Base-by-base conservation (phyloP, 2,888 invertebrate genomes). In the Clepsis dumicolana region DNA sequence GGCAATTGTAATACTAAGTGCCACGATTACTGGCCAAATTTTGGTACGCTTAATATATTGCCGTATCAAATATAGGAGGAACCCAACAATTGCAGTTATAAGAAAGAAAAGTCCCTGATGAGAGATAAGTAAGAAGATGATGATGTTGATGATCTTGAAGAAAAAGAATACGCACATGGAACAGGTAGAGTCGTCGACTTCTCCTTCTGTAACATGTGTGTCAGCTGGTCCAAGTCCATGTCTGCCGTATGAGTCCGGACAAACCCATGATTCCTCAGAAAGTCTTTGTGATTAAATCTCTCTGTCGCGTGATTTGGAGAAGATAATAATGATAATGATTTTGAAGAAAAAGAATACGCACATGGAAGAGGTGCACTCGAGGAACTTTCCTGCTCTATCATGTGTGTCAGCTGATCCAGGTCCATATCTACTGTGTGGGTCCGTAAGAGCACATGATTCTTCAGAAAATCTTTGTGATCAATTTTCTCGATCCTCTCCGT, bases 301-400 rank as follows among this genome's bases (percentile, higher is more conserved):
- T 18, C 27, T 7, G n/a, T 32, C 12, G 44, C 16, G 18, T 44
- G 44, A 44, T 16, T 18, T 8, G 16, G n/a, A n/a, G n/a, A n/a
- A n/a, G n/a, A 44, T 18, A 2, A 18, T 44, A 18, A 18, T 44
- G 8, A 44, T 44, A 18, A 44, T 44, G 18, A 44, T 7, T 44
- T 44, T 44, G 44, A 18, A 44, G 44, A 7, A 44, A 44, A 44
- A 44, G 44, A 24, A 29, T 56, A 56, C 56, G 21, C 32, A 56
- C 56, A 14, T 35, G 32, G 21, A 12, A 8, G 2, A 16, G 12
- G 7, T 1, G 10, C 14, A 21, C 4, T 21, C 21, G 21, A 5
- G 2, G 56, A 35, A 4, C 14, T 35, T 1, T 44, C 18, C 18
- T 35, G 35, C 7, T 35, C 12, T 7, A 56, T 14, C 56, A 56